Evolutionary conservation across 2,113 vertebrate genomes (phyloP), one percentile per base, ranked within the genome.

Genomic region (Oceanodroma tethys): DNA sequence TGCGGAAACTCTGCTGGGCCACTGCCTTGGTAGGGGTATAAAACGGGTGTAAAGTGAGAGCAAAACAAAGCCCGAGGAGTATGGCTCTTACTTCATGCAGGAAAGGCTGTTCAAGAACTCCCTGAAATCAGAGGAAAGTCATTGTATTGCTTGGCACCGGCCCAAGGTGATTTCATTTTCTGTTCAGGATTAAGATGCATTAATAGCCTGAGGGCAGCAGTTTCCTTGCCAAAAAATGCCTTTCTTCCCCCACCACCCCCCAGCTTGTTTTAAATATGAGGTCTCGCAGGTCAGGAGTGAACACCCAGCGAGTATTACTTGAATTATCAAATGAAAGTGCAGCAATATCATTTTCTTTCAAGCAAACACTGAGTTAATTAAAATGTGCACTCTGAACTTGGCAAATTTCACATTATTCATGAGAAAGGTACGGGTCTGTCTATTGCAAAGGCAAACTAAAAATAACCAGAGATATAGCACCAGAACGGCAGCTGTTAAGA

Each of bases 121-220:
- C 62, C 86, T 90, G 83, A 96, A 88, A 84, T 94, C 90, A 97
- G 85, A 97, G 82, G 95, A 95, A 98, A 97, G 96, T 97, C 81
- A 96, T 47, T 97, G 96, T 97, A 75, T 97, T 97, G 89, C 92
- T 98, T 97, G 98, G 97, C 97, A 94, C 60, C 34, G 14, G 13
- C 87, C 97, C 98, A 98, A 96, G 92, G 72, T 97, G 97, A 98
- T 96, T 98, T 98, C 96, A 98, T 98, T 97, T 98, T 98, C 97
- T 97, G 79, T 79, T 96, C 92, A 68, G 91, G 92, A 96, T 98
- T 97, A 96, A 97, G 84, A 95, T 93, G 93, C 81, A 94, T 82
- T 96, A 88, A 95, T 97, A 98, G 94, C 92, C 94, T 94, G 95
- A 98, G 82, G 92, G 85, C 70, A 60, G 96, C 80, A 92, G 36